Evolutionary conservation across 2,888 invertebrate species (phyloP).

Genomic region (Calameuta idolon): DNA sequence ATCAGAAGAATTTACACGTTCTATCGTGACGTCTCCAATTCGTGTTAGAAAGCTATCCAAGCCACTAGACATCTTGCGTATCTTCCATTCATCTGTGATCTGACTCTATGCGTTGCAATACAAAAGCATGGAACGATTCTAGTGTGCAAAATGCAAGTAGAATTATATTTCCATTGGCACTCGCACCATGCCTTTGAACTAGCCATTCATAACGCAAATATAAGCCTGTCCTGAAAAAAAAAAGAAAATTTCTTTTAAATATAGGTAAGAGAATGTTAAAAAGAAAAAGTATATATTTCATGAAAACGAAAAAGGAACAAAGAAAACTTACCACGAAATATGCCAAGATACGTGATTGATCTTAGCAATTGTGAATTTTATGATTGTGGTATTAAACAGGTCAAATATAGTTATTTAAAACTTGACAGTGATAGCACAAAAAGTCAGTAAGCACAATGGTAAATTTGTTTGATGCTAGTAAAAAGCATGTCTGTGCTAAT

Average conservation of each 20-base stretch:
- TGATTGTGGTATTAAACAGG: background rate
- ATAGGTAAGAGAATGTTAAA: too few relatives aligned
- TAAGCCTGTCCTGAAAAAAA: background rate
- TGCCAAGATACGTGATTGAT: background rate
- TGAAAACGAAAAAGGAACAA: background rate
- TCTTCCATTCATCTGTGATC: slow-evolving; percentile 34
- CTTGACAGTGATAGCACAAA: background rate
- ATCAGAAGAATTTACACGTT: slow-evolving; percentile 65
- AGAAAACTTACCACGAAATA: background rate
- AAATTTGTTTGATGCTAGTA: background rate
- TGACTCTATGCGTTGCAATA: slow-evolving; percentile 26
- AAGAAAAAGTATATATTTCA: background rate
- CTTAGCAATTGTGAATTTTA: background rate
- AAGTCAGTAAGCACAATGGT: background rate
- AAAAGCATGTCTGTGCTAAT: background rate
- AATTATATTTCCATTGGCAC: background rate
- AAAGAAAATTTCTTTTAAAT: background rate
- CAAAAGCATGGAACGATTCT: slow-evolving; percentile 39
- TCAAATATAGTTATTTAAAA: background rate
- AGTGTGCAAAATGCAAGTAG: slow-evolving; percentile 19
- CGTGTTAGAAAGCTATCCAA: slow-evolving; percentile 71
- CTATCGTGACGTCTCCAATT: slow-evolving; percentile 74
- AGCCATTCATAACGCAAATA: background rate
- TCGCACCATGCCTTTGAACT: background rate
- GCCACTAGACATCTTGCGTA: slow-evolving; percentile 60